phyloP scores from a whole-genome alignment of 1,140 invertebrate genomes.

The Chlorops oryzae region DNA sequence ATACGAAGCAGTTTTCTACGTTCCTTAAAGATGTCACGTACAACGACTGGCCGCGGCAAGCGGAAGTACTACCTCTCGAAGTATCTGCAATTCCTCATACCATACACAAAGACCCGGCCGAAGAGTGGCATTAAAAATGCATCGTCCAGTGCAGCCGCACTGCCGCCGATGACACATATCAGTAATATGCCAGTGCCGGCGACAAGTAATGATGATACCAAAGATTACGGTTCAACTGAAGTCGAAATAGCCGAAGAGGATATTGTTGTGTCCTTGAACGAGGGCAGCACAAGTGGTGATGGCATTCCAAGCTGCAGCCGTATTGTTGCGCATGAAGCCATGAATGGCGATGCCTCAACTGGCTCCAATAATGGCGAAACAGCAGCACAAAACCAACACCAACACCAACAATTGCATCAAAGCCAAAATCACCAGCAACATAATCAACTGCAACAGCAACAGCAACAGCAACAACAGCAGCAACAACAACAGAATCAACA shows the following conservation, averaged over 20 bases:
- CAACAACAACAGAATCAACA: conserved; percentile 23
- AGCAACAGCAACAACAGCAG: not conserved
- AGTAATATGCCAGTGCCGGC: conserved; percentile 18
- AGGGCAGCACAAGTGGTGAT: no score
- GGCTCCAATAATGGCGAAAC: no score
- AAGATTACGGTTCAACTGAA: conserved; percentile 16
- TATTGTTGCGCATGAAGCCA: conserved; percentile 1
- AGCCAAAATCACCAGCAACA: conserved; percentile 5
- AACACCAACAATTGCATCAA: not conserved
- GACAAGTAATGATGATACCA: conserved; percentile 17
- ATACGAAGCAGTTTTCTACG: conserved; percentile 42
- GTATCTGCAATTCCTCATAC: conserved; percentile 41
- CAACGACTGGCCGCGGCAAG: conserved; percentile 38
- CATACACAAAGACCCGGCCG: conserved; percentile 36
- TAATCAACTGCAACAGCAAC: conserved; percentile 1
- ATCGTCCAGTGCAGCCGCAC: conserved; percentile 4
- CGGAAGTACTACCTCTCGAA: conserved; percentile 43
- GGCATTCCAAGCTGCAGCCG: not conserved
- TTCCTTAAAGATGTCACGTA: conserved; percentile 36
- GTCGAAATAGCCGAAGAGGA: conserved; percentile 14
- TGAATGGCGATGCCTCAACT: conserved; percentile 1
- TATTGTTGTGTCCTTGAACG: conserved; percentile 11
- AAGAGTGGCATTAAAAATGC: conserved; percentile 16
- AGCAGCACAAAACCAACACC: not conserved
- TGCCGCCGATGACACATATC: conserved; percentile 20